A percentile compares a stretch with the other conserved stretches of the same genome.
Conservation (phyloP, 2,113 vertebrate species). For the Mustelus asterias region DNA sequence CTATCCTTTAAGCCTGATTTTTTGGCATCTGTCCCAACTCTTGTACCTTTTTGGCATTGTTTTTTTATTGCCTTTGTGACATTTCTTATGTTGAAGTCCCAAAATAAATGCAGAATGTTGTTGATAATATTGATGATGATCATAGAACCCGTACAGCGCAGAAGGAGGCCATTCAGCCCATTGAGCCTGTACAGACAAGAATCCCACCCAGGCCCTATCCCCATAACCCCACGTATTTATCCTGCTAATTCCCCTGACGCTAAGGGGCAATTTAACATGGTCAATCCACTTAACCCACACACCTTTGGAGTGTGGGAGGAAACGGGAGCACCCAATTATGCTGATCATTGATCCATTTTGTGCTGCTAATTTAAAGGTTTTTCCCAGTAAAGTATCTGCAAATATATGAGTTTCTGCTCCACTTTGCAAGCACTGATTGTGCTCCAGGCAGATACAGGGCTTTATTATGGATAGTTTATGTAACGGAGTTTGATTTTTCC, state of each 20-base stretch:
- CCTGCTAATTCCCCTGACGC: too few relatives aligned
- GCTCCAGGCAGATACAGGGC: background rate
- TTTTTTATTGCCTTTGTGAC: background rate
- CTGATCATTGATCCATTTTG: background rate
- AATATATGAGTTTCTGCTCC: background rate
- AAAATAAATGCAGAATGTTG: background rate
- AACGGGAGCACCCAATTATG: background rate
- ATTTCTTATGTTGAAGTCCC: background rate
- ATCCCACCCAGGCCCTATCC: too few relatives aligned
- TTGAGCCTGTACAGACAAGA: too few relatives aligned
- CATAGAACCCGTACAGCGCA: too few relatives aligned
- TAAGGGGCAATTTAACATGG: too few relatives aligned
- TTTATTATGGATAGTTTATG: background rate
- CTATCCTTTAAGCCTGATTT: background rate
- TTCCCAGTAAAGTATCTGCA: background rate
- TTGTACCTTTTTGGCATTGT: background rate
- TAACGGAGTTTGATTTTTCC: background rate
- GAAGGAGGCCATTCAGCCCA: too few relatives aligned
- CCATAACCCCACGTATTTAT: too few relatives aligned
- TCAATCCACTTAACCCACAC: too few relatives aligned
- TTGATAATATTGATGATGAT: background rate
- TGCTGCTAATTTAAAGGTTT: background rate
- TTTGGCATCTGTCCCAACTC: background rate
- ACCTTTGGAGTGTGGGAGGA: too few relatives aligned
- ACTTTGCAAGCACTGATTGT: background rate